Evolutionary conservation across 2,113 vertebrate species (phyloP), one percentile per base, ranked within the genome.

Genomic region (Trematocara marginatum): DNA sequence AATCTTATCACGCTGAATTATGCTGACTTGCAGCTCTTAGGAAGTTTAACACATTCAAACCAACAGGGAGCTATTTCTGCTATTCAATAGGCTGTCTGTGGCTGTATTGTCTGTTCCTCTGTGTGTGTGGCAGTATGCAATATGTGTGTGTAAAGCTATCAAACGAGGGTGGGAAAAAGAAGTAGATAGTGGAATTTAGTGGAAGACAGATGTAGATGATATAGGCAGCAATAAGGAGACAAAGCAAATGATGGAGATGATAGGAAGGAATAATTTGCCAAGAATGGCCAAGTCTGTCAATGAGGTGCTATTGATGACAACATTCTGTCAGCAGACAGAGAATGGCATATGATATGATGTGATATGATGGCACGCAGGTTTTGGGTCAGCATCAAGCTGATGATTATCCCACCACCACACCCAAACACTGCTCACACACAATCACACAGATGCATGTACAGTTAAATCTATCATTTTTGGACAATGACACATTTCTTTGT

Each of bases 1-100:
- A 84, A 29, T 78, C 86, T 86, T 90, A 90, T 94, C 86, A 78
- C 61, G 10, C 86, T 78, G 87, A 86, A 89, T 92, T 92, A 88
- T 92, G 93, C 94, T 93, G 93, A 94, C 93, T 92, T 82, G 92
- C 89, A 91, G 85, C 88, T 92, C 93, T 91, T 92, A 90, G 87
- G 80, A 91, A 90, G 71, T 92, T 94, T 83, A 91, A 90, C 88
- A 88, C 90, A 94, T 92, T 91, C 84, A 92, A 92, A 92, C 84
- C 93, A 86, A 80, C 51, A 38, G 85, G 88, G 91, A 92, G 88
- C 80, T 26, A 88, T 91, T 92, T 88, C 90, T 61, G 69, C 84
- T 11, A 81, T 84, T 90, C 90, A 88, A 93, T 82, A 83, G 80
- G 51, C 71, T 29, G 83, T 84, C 88, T 88, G 90, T 92, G 78